phyloP scores from a whole-genome alignment of 2,888 invertebrate genomes.

The Campoplex capitator region DNA sequence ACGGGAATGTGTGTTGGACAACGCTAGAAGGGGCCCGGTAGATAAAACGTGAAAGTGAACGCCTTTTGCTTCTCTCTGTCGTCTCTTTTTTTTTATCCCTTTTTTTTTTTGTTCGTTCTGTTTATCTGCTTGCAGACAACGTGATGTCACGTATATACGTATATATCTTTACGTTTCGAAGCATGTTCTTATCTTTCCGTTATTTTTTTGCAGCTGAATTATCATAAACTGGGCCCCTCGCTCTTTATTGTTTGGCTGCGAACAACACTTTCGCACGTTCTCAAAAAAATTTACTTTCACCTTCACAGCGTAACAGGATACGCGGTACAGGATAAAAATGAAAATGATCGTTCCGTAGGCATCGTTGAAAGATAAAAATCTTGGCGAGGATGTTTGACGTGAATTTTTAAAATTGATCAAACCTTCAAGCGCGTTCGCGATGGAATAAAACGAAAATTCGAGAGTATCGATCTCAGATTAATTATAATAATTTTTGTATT shows the following conservation, averaged over 20 bases:
- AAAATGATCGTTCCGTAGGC: neutral
- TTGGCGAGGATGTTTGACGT: neutral
- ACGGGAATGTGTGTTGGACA: constrained; percentile 51
- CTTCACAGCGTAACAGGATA: neutral
- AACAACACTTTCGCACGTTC: constrained; percentile 53
- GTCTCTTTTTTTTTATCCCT: constrained; percentile 31
- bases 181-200: constrained; percentile 1
- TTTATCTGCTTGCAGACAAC: constrained; percentile 27
- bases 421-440: neutral
- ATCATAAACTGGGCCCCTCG: constrained; percentile 6
- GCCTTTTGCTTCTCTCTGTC: constrained; percentile 60
- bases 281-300: constrained; percentile 22
- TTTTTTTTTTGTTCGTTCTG: constrained; percentile 30
- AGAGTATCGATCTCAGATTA: neutral
- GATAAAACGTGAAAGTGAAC: constrained; percentile 80
- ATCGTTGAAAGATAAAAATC: neutral
- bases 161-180: neutral
- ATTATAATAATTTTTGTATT: neutral
- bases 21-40: constrained; percentile 61
- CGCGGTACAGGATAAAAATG: neutral
- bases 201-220: constrained; percentile 8
- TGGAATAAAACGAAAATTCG: neutral
- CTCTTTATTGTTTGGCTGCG: neutral
- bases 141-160: constrained; percentile 7
- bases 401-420: neutral